phyloP scores from a whole-genome alignment of 2,113 vertebrate genomes.

The Geococcyx californianus region DNA sequence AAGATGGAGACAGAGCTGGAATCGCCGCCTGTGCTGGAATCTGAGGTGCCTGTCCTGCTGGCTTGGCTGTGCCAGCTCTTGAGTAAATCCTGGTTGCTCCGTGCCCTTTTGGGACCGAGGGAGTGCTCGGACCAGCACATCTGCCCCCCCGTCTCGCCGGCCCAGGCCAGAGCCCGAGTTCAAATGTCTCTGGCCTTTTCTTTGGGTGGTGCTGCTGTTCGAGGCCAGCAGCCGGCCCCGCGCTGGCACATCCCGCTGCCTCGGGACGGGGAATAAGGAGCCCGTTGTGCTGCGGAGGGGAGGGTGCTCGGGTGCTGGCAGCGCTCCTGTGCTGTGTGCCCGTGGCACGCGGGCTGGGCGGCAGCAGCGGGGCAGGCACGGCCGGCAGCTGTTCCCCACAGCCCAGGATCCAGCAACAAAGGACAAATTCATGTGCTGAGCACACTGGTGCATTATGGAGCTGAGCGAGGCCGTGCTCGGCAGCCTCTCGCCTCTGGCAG shows the following conservation, averaged over 20 bases:
- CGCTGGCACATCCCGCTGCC: accelerated
- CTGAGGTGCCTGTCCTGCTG: accelerated
- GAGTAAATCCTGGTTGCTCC: accelerated
- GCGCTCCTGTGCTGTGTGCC: not conserved
- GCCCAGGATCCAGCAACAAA: not conserved
- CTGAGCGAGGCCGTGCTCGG: not conserved
- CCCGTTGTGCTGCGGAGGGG: not conserved
- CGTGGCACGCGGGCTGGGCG: not conserved
- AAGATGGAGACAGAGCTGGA: not conserved
- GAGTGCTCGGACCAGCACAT: accelerated
- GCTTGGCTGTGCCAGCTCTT: not conserved
- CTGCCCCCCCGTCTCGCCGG: accelerated
- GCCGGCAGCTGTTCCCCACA: not conserved
- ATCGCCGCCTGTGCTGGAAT: not conserved
- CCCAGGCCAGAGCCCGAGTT: not conserved
- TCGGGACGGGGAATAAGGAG: not conserved
- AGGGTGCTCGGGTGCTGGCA: not conserved
- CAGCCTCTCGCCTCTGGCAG: not conserved
- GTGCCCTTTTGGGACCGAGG: accelerated
- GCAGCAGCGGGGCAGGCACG: not conserved
- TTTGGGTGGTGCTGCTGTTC: accelerated
- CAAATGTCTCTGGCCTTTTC: not conserved
- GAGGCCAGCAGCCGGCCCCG: not conserved
- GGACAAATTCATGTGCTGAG: not conserved
- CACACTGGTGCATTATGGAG: not conserved